Percentiles rank a stretch among this genome's conserved stretches.
These are phyloP conservation scores for Rhea americana DNA, from an alignment of 2,113 vertebrate genomes.

Conservation along the genomic window DNA sequence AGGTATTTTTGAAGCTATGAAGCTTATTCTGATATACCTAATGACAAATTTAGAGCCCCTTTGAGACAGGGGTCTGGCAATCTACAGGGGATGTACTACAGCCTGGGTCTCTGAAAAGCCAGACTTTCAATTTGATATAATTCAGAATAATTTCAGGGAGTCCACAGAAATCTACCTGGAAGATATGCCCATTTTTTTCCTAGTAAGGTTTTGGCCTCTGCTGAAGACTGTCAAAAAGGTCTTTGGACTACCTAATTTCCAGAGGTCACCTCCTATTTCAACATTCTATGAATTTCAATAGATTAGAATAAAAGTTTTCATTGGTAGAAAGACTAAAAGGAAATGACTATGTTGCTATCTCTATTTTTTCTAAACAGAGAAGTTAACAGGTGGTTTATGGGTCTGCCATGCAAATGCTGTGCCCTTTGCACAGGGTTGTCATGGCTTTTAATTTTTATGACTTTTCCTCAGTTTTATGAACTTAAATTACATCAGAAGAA, in stretches of 20 bases:
- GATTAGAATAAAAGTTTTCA: not conserved
- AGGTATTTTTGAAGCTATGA: conserved; percentile 55
- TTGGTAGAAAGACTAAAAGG: not conserved
- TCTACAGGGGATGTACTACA: not conserved
- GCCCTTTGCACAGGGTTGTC: not conserved
- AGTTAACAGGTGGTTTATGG: not conserved
- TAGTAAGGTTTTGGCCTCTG: not conserved
- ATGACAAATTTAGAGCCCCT: not conserved
- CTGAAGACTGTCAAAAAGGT: not conserved
- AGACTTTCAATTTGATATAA: not conserved
- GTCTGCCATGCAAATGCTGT: not conserved
- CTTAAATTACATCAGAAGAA: not conserved
- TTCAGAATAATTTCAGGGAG: not conserved
- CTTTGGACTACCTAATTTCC: not conserved
- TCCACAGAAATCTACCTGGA: not conserved
- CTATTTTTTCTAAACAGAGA: not conserved
- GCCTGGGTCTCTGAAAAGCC: not conserved
- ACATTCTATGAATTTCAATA: not conserved
- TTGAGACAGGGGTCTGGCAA: not conserved
- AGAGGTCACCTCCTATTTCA: not conserved
- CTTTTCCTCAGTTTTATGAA: not conserved
- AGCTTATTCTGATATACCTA: not conserved
- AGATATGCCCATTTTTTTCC: not conserved
- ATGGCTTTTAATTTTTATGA: not conserved
- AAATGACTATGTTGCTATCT: not conserved